Base-by-base conservation (phyloP, 2,113 vertebrate species). In the Genyomyrus donnyi region DNA sequence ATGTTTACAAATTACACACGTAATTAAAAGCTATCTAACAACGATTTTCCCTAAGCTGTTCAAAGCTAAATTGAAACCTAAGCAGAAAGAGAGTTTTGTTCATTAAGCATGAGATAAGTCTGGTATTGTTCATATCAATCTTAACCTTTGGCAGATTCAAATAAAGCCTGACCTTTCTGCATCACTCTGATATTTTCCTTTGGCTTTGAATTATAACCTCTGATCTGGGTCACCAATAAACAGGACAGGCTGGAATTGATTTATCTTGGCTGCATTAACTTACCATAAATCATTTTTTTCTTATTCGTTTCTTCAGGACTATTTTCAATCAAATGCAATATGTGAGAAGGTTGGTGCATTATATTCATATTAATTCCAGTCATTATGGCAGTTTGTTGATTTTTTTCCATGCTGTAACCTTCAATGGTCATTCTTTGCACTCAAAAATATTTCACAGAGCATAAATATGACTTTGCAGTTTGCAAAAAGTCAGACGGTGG, bases 81-180 rank as follows among this genome's bases (percentile, higher is more conserved):
- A 88, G 35, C 21, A 53, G 56, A 88, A n/a, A 31, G 19, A 39
- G 49, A 50, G 85, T 87, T 87, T 87, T 87, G 48, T 87, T 87
- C 85, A 87, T 87, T 92, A 93, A 90, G 90, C 91, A 92, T 91
- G 88, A 91, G 92, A 93, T 93, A 92, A 92, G 90, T 77, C 91
- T 92, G 91, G 91, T 93, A 93, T 93, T 93, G 91, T 93, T 93
- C 92, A 93, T 93, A 93, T 93, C 93, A 93, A 93, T 93, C 92
- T 93, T 92, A 89, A n/a, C 90, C 89, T 85, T 66, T 93, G 93
- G 93, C 93, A 93, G 91, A 92, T 93, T 93, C 93, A 91, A 93
- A 93, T 93, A 93, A 93, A 92, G 87, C 91, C 62, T 93, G 93
- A 93, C 93, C 93, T 93, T 93, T 93, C 92, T 92, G 91, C 92